These are phyloP conservation scores for Elmis aenea DNA, from an alignment of 2,888 invertebrate genomes.

Conservation along the genomic window DNA sequence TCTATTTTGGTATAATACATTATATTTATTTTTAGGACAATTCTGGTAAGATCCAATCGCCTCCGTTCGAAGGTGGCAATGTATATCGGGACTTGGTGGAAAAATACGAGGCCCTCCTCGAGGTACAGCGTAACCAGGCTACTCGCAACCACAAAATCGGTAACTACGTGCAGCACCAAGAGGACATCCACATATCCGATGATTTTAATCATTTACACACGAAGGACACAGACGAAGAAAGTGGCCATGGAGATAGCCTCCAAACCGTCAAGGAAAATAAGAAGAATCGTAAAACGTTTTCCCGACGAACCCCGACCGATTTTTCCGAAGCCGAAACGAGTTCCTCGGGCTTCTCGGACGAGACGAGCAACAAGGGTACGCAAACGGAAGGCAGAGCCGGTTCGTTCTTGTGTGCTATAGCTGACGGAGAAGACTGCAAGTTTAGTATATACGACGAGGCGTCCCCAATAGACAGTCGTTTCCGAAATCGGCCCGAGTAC, in stretches of 20 bases:
- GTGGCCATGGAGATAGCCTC: constrained; percentile 54
- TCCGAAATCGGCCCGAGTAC: constrained; percentile 78
- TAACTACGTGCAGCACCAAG: constrained; percentile 56
- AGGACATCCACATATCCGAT: constrained; percentile 70
- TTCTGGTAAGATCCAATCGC: constrained; percentile 28
- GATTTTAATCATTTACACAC: constrained; percentile 60
- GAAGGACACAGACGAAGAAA: constrained; percentile 62
- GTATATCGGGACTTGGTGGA: constrained; percentile 77
- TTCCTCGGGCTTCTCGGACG: constrained; percentile 74
- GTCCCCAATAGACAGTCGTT: constrained; percentile 74
- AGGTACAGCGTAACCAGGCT: constrained; percentile 60
- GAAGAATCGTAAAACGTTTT: constrained; percentile 48
- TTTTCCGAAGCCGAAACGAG: constrained; percentile 83
- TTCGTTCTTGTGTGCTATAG: constrained; percentile 79
- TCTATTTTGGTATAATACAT: no score
- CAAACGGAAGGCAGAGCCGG: constrained; percentile 77
- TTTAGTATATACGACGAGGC: constrained; percentile 78
- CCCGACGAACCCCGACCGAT: constrained; percentile 72
- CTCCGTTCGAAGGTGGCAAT: constrained; percentile 53
- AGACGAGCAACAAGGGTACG: constrained; percentile 76
- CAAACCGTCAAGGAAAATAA: constrained; percentile 44
- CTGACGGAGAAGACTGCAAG: constrained; percentile 79
- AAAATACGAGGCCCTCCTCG: constrained; percentile 78
- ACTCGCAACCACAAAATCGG: constrained; percentile 30
- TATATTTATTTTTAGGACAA: constrained; percentile 36